Conservation (phyloP, 2,888 invertebrate species). For the Himalopsyche japonica region DNA sequence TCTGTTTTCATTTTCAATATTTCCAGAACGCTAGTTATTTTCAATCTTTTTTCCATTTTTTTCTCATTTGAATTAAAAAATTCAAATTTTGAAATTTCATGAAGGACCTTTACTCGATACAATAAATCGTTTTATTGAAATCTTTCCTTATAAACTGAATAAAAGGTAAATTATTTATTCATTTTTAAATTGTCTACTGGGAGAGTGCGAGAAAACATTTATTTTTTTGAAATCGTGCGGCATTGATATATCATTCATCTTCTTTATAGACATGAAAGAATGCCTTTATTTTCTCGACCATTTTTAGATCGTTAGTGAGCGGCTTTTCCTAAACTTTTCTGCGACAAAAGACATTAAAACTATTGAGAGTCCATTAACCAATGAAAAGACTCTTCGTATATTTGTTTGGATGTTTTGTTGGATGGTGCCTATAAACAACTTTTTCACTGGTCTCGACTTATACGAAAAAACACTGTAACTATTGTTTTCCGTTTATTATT, state of each 20-base stretch:
- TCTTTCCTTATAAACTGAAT: too few species aligned
- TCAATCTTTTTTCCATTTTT: too few species aligned
- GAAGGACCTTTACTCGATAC: too few species aligned
- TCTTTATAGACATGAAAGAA: background rate
- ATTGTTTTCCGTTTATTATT: background rate
- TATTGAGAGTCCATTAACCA: conserved; percentile 33
- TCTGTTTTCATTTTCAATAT: too few species aligned
- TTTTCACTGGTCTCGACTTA: conserved; percentile 4
- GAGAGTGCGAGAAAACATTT: too few species aligned
- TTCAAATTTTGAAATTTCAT: too few species aligned
- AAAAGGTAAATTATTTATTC: background rate
- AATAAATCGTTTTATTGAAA: too few species aligned
- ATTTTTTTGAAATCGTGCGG: background rate
- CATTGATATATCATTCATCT: background rate
- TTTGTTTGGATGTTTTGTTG: conserved; percentile 20
- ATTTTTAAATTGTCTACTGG: background rate
- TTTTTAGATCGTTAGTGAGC: conserved; percentile 21
- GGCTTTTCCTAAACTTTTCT: conserved; percentile 9
- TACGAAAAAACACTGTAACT: background rate
- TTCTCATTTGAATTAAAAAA: too few species aligned
- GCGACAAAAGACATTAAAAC: conserved; percentile 35
- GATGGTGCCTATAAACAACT: conserved; percentile 20
- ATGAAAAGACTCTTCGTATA: conserved; percentile 20
- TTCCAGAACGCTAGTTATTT: too few species aligned
- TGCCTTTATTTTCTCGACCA: background rate